A percentile compares a stretch with the other conserved stretches of the same genome.
Evolutionary conservation across 1,140 invertebrate genomes (phyloP).

Genomic region (Polypedilum pembai): DNA sequence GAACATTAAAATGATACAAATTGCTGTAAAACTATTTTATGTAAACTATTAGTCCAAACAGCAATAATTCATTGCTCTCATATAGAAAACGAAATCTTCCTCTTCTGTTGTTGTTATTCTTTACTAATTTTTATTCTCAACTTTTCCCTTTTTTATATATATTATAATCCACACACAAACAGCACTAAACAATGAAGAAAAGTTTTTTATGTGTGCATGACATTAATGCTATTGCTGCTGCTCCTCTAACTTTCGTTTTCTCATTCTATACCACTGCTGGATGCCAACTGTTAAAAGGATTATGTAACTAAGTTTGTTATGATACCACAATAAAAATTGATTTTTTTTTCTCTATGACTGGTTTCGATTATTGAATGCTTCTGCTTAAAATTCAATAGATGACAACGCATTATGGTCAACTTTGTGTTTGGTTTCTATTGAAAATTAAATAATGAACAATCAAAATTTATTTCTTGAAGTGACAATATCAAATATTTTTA

Average conservation of each 20-base stretch:
- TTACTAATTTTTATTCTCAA: not conserved
- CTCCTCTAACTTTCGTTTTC: not conserved
- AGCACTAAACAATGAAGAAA: slow-evolving; percentile 3
- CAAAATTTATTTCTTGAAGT: too few relatives aligned
- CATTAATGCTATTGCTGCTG: not conserved
- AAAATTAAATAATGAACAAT: too few relatives aligned
- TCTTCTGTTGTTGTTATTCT: not conserved
- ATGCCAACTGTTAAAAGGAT: not conserved
- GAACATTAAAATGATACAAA: not conserved
- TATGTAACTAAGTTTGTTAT: slow-evolving; percentile 13
- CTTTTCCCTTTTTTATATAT: not conserved
- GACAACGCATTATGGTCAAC: too few relatives aligned
- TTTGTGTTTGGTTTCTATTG: too few relatives aligned
- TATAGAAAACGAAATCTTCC: not conserved
- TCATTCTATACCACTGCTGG: not conserved
- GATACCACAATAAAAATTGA: not conserved
- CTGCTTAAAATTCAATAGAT: too few relatives aligned
- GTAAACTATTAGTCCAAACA: slow-evolving; percentile 18
- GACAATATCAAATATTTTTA: too few relatives aligned
- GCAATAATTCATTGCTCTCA: not conserved
- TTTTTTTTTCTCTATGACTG: too few relatives aligned
- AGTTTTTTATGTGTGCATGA: slow-evolving; percentile 10
- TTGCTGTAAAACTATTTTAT: slow-evolving; percentile 3
- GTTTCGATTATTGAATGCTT: too few relatives aligned
- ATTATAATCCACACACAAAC: not conserved